phyloP scores from a whole-genome alignment of 2,797 vertebrate species.

The Luscinia luscinia region DNA sequence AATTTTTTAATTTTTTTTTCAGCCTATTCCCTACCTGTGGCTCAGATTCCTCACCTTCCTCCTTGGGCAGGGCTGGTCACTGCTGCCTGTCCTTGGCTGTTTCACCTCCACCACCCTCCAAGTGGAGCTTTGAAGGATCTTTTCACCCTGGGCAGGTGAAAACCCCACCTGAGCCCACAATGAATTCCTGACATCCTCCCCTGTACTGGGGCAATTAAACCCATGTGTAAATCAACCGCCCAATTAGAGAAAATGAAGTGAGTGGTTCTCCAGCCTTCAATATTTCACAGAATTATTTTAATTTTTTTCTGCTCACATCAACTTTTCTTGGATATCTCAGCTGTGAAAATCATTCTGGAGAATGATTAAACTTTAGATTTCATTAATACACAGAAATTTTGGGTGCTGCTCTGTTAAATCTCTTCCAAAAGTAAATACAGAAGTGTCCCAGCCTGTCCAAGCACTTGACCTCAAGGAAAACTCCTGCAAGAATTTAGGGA shows the following conservation, averaged over 20 bases:
- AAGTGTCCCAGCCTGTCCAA: not conserved
- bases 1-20: not conserved
- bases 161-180: too few relatives aligned
- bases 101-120: too few relatives aligned
- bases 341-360: not conserved
- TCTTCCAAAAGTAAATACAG: not conserved
- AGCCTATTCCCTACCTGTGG: not conserved
- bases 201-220: too few relatives aligned
- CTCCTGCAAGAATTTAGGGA: not conserved
- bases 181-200: too few relatives aligned
- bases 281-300: conserved; percentile 3
- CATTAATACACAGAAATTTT: not conserved
- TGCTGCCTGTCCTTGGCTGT: too few relatives aligned
- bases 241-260: not conserved
- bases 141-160: too few relatives aligned
- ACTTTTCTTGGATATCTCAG: not conserved
- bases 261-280: not conserved
- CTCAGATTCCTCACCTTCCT: too few relatives aligned
- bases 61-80: too few relatives aligned
- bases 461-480: not conserved
- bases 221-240: too few relatives aligned
- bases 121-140: too few relatives aligned
- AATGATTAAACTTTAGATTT: not conserved
- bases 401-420: not conserved
- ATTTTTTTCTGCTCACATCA: not conserved